Evolutionary conservation across 1,140 invertebrate species (phyloP).

Genomic region (Drosophila lacteicornis): DNA sequence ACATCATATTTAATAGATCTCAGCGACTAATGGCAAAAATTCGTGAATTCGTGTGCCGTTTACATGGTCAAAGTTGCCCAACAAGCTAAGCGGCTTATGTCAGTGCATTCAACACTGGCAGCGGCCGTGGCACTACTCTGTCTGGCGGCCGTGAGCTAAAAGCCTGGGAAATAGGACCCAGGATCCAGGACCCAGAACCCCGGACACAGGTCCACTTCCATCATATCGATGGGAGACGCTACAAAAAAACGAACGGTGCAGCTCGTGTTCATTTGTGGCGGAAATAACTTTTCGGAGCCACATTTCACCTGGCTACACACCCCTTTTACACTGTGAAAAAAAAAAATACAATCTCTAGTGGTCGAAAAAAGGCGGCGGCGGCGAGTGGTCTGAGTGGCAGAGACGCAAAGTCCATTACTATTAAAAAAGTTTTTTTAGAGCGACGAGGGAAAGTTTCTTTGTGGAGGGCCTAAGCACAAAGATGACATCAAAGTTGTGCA

Average conservation of each 20-base stretch:
- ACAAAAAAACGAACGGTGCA: slow-evolving; percentile 29
- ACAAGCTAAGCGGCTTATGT: slow-evolving; percentile 74
- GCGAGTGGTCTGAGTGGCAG: slow-evolving; percentile 16
- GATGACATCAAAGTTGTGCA: slow-evolving; percentile 78
- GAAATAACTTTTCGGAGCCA: slow-evolving; percentile 75
- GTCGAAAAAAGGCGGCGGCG: slow-evolving; percentile 7
- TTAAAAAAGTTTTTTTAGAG: slow-evolving; percentile 77
- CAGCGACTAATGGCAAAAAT: slow-evolving; percentile 17
- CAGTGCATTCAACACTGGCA: neutral
- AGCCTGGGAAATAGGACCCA: slow-evolving; percentile 42
- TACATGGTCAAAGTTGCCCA: slow-evolving; percentile 68
- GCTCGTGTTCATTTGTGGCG: slow-evolving; percentile 72
- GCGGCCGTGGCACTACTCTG: slow-evolving; percentile 14
- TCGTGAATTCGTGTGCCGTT: slow-evolving; percentile 43
- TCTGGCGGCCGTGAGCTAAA: slow-evolving; percentile 40
- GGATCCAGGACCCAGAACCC: neutral
- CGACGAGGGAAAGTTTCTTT: slow-evolving; percentile 64
- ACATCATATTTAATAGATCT: slow-evolving; percentile 45
- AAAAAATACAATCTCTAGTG: slow-evolving; percentile 28
- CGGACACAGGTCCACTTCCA: slow-evolving; percentile 7
- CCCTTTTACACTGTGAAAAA: slow-evolving; percentile 21
- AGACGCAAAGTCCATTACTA: slow-evolving; percentile 72
- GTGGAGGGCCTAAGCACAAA: slow-evolving; percentile 69
- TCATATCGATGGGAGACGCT: slow-evolving; percentile 58
- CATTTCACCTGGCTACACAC: slow-evolving; percentile 65